Conservation (phyloP, 2,888 invertebrate genomes). For the Pseudococcus jackbeardsleyi region DNA sequence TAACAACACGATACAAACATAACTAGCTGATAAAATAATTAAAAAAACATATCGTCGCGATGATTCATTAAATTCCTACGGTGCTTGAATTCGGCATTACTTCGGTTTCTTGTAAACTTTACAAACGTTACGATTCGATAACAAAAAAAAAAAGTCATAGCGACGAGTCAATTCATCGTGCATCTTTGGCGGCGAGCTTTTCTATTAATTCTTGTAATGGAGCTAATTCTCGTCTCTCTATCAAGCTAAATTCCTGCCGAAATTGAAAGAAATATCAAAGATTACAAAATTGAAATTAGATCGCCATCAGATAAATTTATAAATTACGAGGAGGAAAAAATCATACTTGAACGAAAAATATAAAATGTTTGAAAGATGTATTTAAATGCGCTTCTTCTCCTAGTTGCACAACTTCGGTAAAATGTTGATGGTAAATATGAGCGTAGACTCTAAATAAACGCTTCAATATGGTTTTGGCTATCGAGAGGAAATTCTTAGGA, state of each 20-base stretch:
- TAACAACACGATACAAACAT: slow-evolving; percentile 22
- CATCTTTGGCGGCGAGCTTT: slow-evolving; percentile 91
- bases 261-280: slow-evolving; percentile 69
- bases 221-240: slow-evolving; percentile 95
- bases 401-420: slow-evolving; percentile 96
- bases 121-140: background rate
- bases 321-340: slow-evolving; percentile 35
- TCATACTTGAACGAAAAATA: slow-evolving; percentile 91
- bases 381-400: slow-evolving; percentile 99
- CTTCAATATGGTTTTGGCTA: slow-evolving; percentile 98
- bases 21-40: background rate
- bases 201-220: slow-evolving; percentile 98
- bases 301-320: background rate
- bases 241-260: slow-evolving; percentile 94
- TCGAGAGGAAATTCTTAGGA: slow-evolving; percentile 95
- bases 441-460: slow-evolving; percentile 98
- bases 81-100: background rate
- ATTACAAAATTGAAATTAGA: background rate
- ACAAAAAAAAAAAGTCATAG: background rate
- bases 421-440: slow-evolving; percentile 99
- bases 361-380: slow-evolving; percentile 99
- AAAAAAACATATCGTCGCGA: background rate
- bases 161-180: slow-evolving; percentile 76
- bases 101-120: slow-evolving; percentile 7
- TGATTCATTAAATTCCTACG: background rate